Percentiles rank a stretch among this genome's conserved stretches.
Conservation (phyloP, 2,888 invertebrate species). For the Notodonta ziczac region DNA sequence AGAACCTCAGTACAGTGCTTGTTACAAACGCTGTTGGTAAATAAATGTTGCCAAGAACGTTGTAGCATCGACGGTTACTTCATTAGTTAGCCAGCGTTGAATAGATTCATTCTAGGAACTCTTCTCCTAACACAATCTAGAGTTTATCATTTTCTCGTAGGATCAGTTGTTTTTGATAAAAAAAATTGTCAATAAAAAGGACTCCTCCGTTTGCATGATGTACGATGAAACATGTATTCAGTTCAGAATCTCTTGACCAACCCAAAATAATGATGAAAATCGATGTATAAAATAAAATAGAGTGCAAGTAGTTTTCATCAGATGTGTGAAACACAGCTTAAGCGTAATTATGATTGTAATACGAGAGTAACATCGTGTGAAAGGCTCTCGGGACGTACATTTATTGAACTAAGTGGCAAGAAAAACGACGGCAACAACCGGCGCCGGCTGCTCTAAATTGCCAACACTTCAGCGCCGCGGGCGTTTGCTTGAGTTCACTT, state of each 20-base stretch:
- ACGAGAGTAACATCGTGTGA: slow-evolving; percentile 63
- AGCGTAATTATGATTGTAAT: slow-evolving; percentile 58
- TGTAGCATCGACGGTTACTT: slow-evolving; percentile 10
- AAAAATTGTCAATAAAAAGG: no score
- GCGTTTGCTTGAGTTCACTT: slow-evolving; percentile 67
- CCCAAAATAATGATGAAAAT: background rate
- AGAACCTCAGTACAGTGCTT: background rate
- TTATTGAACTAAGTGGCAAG: slow-evolving; percentile 75
- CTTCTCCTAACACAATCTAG: no score
- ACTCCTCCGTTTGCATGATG: no score
- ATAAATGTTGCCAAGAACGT: slow-evolving; percentile 16
- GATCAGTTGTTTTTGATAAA: no score
- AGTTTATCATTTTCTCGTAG: no score
- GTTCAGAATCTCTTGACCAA: background rate
- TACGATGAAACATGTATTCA: no score
- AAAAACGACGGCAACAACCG: slow-evolving; percentile 74
- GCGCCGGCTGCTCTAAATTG: slow-evolving; percentile 76
- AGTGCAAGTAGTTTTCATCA: background rate
- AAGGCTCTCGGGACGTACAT: slow-evolving; percentile 66
- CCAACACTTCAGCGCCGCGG: slow-evolving; percentile 69
- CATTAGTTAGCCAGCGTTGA: no score
- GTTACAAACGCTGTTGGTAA: background rate
- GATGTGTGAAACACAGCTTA: slow-evolving; percentile 14
- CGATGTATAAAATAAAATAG: background rate
- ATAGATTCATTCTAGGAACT: no score